Evolutionary conservation across 2,888 invertebrate species (phyloP), one percentile per base, ranked within the genome.

Genomic region (Andrena minutula): DNA sequence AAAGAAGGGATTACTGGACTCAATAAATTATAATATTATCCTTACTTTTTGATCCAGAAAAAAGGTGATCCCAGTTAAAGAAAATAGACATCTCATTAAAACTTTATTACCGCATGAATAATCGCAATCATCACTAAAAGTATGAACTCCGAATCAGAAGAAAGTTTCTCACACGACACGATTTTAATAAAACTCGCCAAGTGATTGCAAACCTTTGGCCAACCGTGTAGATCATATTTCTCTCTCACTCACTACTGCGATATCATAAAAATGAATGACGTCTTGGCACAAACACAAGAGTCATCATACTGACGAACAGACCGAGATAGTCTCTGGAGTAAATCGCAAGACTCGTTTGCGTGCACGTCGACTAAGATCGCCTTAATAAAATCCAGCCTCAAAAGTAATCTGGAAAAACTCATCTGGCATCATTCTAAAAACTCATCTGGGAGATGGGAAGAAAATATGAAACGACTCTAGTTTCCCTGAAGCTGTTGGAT

Each of bases 321-420:
- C 23, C n/a, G 4, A 16, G n/a, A 61, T 23, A 63, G 63, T 82
- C 28, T 5, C 63, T n/a, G 56, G 20, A 1, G 58, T 23, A 85
- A 87, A 83, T 83, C 75, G 78, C 73, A 66, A 41, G 65, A 69
- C 71, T 82, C 73, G 61, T 74, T 72, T 60, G 53, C 66, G 28
- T 66, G 23, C 7, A n/a, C 51, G 74, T 51, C 26, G 47, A 65
- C 75, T 16, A 35, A 26, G 56, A 72, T 68, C 60, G 56, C 30
- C 64, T 86, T 88, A 85, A 88, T 86, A 86, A 83, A 82, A 78
- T 80, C 61, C 68, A 63, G 64, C 77, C 80, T 71, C 71, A 79
- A 82, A 86, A 80, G 83, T 78, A 86, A 79, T 77, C 77, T 60
- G 60, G 51, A 73, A 72, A 65, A 79, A 76, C 53, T 72, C 75